Evolutionary conservation across 2,888 invertebrate species (phyloP).

Genomic region (Heliconius ethilla): DNA sequence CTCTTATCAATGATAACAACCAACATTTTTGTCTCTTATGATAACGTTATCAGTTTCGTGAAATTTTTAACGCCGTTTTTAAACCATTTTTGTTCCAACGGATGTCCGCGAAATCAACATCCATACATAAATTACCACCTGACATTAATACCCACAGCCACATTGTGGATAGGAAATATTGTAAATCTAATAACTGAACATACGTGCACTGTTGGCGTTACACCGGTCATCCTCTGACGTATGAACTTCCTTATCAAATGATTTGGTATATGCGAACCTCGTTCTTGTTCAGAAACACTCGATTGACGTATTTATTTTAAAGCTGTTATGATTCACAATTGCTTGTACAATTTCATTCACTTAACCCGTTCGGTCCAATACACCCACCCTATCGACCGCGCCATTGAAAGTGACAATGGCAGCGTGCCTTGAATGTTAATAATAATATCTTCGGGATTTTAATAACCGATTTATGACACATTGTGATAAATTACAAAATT

Average conservation of each 20-base stretch:
- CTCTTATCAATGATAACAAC: slow-evolving; percentile 20
- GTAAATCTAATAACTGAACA: slow-evolving; percentile 38
- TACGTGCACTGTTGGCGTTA: slow-evolving; percentile 33
- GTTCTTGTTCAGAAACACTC: slow-evolving; percentile 27
- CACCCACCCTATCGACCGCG: slow-evolving; percentile 44
- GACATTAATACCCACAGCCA: slow-evolving; percentile 18
- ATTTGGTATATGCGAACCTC: slow-evolving; percentile 46
- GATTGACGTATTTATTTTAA: slow-evolving; percentile 33
- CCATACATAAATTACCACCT: slow-evolving; percentile 22
- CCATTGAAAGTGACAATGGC: slow-evolving; percentile 67
- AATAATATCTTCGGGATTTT: slow-evolving; percentile 48
- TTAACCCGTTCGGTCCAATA: slow-evolving; percentile 35
- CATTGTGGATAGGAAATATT: slow-evolving; percentile 32
- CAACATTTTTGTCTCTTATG: slow-evolving; percentile 2
- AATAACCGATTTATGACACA: slow-evolving; percentile 35
- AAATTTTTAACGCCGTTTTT: background rate
- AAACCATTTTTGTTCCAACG: slow-evolving; percentile 12
- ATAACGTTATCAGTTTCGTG: slow-evolving; percentile 18
- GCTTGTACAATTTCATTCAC: slow-evolving; percentile 32
- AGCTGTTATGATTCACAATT: slow-evolving; percentile 28
- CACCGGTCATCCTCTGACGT: slow-evolving; percentile 47
- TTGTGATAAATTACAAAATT: slow-evolving; percentile 3
- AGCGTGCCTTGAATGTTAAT: slow-evolving; percentile 58
- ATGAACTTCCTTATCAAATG: slow-evolving; percentile 54
- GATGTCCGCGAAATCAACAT: slow-evolving; percentile 26